Conservation (phyloP, 2,888 invertebrate genomes). For the Erebia palarica region DNA sequence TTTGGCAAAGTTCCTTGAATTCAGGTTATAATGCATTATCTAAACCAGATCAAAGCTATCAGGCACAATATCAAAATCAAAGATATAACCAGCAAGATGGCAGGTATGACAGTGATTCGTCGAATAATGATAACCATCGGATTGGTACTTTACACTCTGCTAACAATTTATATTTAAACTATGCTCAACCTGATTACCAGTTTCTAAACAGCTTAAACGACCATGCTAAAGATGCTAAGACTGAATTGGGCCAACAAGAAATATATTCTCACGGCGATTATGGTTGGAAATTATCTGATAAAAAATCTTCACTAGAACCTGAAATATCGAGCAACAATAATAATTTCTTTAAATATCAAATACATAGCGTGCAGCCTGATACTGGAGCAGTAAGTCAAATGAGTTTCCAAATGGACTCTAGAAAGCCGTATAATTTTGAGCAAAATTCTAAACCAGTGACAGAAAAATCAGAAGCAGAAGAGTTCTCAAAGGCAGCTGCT, state of each 20-base stretch:
- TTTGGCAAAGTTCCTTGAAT: constrained; percentile 64
- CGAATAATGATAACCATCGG: constrained; percentile 65
- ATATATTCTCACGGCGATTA: constrained; percentile 74
- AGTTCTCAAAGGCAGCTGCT: constrained; percentile 73
- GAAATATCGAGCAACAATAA: constrained; percentile 58
- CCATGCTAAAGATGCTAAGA: constrained; percentile 60
- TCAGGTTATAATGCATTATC: constrained; percentile 53
- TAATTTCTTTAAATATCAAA: constrained; percentile 57
- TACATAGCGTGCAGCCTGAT: constrained; percentile 53
- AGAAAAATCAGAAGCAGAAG: constrained; percentile 64
- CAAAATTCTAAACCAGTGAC: constrained; percentile 63
- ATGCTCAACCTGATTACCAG: constrained; percentile 67
- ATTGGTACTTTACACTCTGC: constrained; percentile 63
- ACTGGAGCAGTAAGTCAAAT: constrained; percentile 65
- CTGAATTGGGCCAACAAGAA: constrained; percentile 59
- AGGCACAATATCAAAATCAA: constrained; percentile 61
- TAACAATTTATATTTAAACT: constrained; percentile 70
- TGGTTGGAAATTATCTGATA: constrained; percentile 75
- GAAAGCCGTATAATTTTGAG: constrained; percentile 61
- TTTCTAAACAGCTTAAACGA: constrained; percentile 54
- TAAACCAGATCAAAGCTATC: constrained; percentile 63
- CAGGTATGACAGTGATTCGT: constrained; percentile 53
- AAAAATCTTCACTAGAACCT: constrained; percentile 56
- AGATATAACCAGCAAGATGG: constrained; percentile 57
- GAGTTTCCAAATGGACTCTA: constrained; percentile 70